Conservation (phyloP, 2,797 vertebrate genomes). For the Acanthopagrus latus region DNA sequence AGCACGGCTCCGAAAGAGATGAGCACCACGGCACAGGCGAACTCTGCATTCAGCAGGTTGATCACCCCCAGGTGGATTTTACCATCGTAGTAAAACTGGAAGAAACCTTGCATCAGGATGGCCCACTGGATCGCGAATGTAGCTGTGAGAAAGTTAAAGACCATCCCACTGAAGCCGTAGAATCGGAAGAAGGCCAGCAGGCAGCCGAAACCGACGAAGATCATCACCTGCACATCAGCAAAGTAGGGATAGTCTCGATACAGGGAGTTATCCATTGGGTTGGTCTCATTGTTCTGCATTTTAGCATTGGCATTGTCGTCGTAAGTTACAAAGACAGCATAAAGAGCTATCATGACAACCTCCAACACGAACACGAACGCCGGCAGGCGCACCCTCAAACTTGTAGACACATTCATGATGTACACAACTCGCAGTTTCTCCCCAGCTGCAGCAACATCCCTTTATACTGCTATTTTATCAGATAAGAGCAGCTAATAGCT, state of each 20-base stretch:
- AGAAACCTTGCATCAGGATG: conserved; percentile 85
- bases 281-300: conserved; percentile 63
- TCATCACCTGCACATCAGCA: conserved; percentile 89
- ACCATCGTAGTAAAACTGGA: conserved; percentile 82
- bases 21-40: conserved; percentile 86
- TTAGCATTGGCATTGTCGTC: conserved; percentile 73
- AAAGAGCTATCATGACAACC: conserved; percentile 78
- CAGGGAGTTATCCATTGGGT: conserved; percentile 73
- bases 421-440: conserved; percentile 7
- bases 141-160: conserved; percentile 88
- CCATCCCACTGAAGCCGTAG: conserved; percentile 86
- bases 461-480: conserved; percentile 61
- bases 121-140: conserved; percentile 88
- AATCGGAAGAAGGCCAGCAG: conserved; percentile 85
- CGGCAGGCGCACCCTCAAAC: conserved; percentile 78
- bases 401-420: conserved; percentile 65
- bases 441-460: background rate
- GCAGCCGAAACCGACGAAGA: conserved; percentile 87
- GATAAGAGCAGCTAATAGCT: conserved; percentile 68
- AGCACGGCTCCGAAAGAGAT: conserved; percentile 87
- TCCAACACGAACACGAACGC: conserved; percentile 81
- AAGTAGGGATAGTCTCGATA: conserved; percentile 85
- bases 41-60: conserved; percentile 84
- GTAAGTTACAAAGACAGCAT: conserved; percentile 83
- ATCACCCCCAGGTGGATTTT: conserved; percentile 82